Evolutionary conservation across 2,888 invertebrate genomes (phyloP).

Genomic region (Nymphalis polychloros): DNA sequence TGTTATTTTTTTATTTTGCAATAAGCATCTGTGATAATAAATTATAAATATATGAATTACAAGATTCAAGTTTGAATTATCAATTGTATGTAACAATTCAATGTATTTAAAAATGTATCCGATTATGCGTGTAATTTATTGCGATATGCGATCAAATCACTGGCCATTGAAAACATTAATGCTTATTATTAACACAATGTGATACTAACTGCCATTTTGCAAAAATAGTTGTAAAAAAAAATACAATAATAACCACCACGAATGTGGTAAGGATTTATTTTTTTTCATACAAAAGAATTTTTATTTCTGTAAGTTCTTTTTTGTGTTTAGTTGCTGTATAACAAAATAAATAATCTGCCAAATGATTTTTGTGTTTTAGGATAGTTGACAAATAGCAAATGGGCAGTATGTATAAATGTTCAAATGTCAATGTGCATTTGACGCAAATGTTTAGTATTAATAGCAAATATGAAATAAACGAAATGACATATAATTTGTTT

Average conservation of each 20-base stretch:
- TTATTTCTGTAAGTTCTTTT: slow-evolving; percentile 9
- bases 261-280: slow-evolving; percentile 6
- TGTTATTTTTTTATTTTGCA: slow-evolving; percentile 54
- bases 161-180: slow-evolving; percentile 33
- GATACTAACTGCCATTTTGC: slow-evolving; percentile 75
- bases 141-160: slow-evolving; percentile 27
- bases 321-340: slow-evolving; percentile 8
- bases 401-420: slow-evolving; percentile 31
- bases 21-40: slow-evolving; percentile 76
- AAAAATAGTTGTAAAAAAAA: slow-evolving; percentile 35
- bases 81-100: slow-evolving; percentile 17
- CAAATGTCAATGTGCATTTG: slow-evolving; percentile 30
- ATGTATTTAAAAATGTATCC: slow-evolving; percentile 32
- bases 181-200: slow-evolving; percentile 47
- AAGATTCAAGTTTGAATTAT: slow-evolving; percentile 46
- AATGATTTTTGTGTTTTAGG: slow-evolving; percentile 12
- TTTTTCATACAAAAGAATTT: slow-evolving; percentile 17
- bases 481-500: slow-evolving; percentile 42
- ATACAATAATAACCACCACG: slow-evolving; percentile 24
- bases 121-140: slow-evolving; percentile 34
- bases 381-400: slow-evolving; percentile 21
- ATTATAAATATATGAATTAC: slow-evolving; percentile 46
- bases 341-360: slow-evolving; percentile 17
- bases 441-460: slow-evolving; percentile 40
- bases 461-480: slow-evolving; percentile 55